Percentiles rank a stretch among this genome's conserved stretches.
Conservation (phyloP, 2,113 vertebrate genomes). For the Corythaixoides concolor region DNA sequence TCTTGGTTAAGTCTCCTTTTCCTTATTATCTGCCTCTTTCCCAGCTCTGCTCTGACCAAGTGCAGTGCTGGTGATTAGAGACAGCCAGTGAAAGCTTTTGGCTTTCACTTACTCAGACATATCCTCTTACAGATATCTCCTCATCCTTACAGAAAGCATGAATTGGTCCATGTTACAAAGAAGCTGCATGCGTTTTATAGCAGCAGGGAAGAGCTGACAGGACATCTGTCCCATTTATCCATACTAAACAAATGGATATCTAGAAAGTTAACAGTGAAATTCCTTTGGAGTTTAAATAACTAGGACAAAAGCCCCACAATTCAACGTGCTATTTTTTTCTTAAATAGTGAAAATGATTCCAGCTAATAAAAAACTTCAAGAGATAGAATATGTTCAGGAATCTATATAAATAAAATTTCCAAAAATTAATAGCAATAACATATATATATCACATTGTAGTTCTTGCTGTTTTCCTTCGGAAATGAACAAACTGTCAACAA, state of each 20-base stretch:
- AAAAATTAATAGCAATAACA: conserved; percentile 33
- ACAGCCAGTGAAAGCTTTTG: background rate
- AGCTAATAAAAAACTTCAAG: conserved; percentile 37
- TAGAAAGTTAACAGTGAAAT: conserved; percentile 18
- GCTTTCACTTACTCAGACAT: background rate
- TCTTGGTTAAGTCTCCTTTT: background rate
- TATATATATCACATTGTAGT: conserved; percentile 24
- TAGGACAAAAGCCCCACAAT: background rate
- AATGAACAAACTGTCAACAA: background rate
- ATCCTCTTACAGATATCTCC: background rate
- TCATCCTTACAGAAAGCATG: background rate
- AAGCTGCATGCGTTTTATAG: background rate
- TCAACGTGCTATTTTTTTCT: conserved; percentile 8
- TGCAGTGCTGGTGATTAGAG: background rate
- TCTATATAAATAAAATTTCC: conserved; percentile 14
- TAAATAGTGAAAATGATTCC: conserved; percentile 43
- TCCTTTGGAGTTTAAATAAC: conserved; percentile 37
- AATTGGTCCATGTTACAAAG: background rate
- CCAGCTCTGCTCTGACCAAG: background rate
- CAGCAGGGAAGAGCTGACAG: background rate
- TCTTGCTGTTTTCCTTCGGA: conserved; percentile 49
- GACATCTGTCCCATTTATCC: background rate
- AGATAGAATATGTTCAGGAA: conserved; percentile 40
- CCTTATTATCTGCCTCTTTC: background rate
- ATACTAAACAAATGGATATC: background rate